Conservation (phyloP, 2,113 vertebrate species). For the Puffinus mauretanicus region DNA sequence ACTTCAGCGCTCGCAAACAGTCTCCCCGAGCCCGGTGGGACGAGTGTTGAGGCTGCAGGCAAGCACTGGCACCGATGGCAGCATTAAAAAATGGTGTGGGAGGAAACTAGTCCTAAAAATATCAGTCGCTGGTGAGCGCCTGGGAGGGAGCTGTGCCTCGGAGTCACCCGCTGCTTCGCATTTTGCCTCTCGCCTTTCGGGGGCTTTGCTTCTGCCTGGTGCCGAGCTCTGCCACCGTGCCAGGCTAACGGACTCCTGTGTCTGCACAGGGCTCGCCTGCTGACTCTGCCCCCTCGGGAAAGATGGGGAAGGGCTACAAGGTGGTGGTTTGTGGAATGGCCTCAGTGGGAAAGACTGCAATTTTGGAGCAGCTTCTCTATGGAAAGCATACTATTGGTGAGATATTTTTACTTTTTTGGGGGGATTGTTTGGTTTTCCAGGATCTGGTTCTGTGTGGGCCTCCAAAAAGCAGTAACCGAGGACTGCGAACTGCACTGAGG, state of each 20-base stretch:
- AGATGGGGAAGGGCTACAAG: slow-evolving; percentile 94
- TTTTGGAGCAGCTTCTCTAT: slow-evolving; percentile 92
- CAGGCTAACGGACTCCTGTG: neutral
- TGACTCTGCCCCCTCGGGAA: neutral
- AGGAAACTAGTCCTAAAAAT: slow-evolving; percentile 53
- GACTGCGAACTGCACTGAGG: neutral
- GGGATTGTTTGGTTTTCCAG: neutral
- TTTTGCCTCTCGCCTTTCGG: neutral
- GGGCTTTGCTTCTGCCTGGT: neutral
- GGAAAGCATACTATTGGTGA: slow-evolving; percentile 86
- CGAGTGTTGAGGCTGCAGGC: neutral
- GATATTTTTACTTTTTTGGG: slow-evolving; percentile 14
- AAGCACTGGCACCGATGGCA: neutral
- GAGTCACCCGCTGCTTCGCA: neutral
- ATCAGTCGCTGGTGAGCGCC: neutral
- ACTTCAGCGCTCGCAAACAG: neutral
- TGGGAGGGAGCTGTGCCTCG: neutral
- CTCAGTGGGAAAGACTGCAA: slow-evolving; percentile 91
- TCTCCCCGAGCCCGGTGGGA: neutral
- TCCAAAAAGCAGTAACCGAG: neutral
- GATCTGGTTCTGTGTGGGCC: neutral
- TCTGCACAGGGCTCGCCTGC: neutral
- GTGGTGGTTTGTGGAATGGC: slow-evolving; percentile 91
- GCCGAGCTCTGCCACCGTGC: rapidly evolving
- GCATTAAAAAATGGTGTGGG: slow-evolving; percentile 9